Evolutionary conservation across 2,113 vertebrate species (phyloP).

Genomic region (Callipepla squamata): DNA sequence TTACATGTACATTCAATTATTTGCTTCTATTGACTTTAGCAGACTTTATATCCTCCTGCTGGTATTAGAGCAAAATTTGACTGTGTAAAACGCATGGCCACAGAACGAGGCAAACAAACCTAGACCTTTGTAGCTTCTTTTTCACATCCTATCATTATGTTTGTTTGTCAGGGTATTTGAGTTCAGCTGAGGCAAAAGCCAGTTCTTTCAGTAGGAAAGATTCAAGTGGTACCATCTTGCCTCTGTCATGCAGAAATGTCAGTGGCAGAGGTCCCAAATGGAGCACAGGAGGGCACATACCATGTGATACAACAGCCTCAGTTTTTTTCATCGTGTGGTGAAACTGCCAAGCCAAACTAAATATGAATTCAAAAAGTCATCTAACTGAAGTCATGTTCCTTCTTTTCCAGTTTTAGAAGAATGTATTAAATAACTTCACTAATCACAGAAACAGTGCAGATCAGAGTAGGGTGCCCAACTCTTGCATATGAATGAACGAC

Average conservation of each 20-base stretch:
- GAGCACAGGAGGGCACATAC: background rate
- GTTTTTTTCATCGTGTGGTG: background rate
- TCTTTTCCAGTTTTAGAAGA: constrained; percentile 32
- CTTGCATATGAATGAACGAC: background rate
- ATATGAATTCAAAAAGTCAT: background rate
- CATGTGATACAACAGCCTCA: background rate
- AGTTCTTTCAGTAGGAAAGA: background rate
- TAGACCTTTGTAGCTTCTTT: background rate
- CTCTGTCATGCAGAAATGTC: background rate
- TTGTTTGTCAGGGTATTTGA: background rate
- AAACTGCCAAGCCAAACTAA: constrained; percentile 1
- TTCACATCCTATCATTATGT: background rate
- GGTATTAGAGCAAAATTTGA: background rate
- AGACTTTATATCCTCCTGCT: background rate
- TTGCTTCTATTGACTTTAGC: background rate
- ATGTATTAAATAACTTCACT: background rate
- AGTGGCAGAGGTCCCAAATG: background rate
- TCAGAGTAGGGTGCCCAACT: constrained; percentile 6
- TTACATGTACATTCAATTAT: accelerated
- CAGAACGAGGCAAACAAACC: background rate
- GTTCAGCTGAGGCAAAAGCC: background rate
- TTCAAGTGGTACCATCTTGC: background rate
- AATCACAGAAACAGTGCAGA: background rate
- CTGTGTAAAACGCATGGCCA: background rate
- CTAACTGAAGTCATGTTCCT: constrained; percentile 16